A percentile compares a stretch with the other conserved stretches of the same genome.
Conservation (phyloP, 1,140 invertebrate species). For the Drosophila sproati region DNA sequence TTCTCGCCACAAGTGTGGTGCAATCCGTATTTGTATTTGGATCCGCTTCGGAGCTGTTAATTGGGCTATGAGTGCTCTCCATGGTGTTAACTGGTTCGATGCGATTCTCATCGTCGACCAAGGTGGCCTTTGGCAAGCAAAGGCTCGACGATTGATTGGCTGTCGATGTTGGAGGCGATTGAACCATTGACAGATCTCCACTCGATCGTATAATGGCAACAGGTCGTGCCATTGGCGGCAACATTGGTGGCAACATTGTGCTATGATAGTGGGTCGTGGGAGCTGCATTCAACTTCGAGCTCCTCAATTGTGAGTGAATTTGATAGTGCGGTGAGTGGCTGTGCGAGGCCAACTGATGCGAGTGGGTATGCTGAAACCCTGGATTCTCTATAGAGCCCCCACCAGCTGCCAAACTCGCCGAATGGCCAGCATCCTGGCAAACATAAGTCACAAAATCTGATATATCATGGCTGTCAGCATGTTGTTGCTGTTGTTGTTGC, state of each 20-base stretch:
- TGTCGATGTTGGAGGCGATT: slow-evolving; percentile 87
- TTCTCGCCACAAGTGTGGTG: slow-evolving; percentile 25
- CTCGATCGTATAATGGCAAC: slow-evolving; percentile 97
- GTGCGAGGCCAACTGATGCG: slow-evolving; percentile 54
- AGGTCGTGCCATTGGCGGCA: slow-evolving; percentile 97
- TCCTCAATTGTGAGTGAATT: slow-evolving; percentile 64
- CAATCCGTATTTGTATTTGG: slow-evolving; percentile 27
- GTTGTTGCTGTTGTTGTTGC: slow-evolving; percentile 53
- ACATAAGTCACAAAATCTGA: slow-evolving; percentile 98
- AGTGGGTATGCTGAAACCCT: slow-evolving; percentile 57
- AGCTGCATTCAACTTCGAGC: slow-evolving; percentile 49
- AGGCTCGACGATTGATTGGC: slow-evolving; percentile 44
- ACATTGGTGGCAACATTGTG: slow-evolving; percentile 96
- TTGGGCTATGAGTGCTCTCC: slow-evolving; percentile 52
- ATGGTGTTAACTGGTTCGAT: slow-evolving; percentile 17
- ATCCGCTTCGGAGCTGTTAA: slow-evolving; percentile 23
- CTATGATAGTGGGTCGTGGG: slow-evolving; percentile 87
- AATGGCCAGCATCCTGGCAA: slow-evolving; percentile 92
- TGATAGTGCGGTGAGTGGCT: slow-evolving; percentile 65
- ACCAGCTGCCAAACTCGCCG: slow-evolving; percentile 26
- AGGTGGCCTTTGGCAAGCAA: slow-evolving; percentile 29
- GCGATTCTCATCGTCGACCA: slow-evolving; percentile 45
- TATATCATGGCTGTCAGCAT: slow-evolving; percentile 90
- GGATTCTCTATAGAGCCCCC: slow-evolving; percentile 38
- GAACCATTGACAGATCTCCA: slow-evolving; percentile 87